Evolutionary conservation across 2,113 vertebrate species (phyloP), one percentile per base, ranked within the genome.

Genomic region (Romanogobio albipinnatus): DNA sequence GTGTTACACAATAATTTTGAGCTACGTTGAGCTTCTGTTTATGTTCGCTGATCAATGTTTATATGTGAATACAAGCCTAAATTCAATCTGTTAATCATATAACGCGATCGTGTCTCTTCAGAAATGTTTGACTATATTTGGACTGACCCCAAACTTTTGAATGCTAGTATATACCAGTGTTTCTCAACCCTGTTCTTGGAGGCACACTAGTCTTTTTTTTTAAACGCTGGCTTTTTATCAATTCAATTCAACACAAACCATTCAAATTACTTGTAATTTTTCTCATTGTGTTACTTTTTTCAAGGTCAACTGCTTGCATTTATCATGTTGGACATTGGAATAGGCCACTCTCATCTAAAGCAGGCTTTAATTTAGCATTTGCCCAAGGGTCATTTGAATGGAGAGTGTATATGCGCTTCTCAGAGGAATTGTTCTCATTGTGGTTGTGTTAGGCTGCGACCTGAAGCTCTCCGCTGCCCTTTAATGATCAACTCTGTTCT

Each of bases 401-500:
- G 9, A 47, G 43, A 53, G 74, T 53, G 49, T 76, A 10, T 10
- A 53, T 76, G 14, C 33, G 24, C 49, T 74, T 76, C 47, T 29
- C 74, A 17, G 15, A 5, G 24, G 53, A 39, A 77, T 53, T 56
- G 59, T 9, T 39, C 29, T 59, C 76, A 0, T 77, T 77, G 76
- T 77, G 51, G 15, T 77, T 56, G 24, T 77, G 75, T 77, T 58
- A 33, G 53, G 14, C 76, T 58, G 75, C 22, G 76, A 59, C 76
- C 76, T 36, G 29, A 33, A 59, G 76, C 76, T 29, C 76, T 58
- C 33, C 33, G 9, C 33, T 59, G 53, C 9, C 51, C 76, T 59
- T 77, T 59, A 77, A 59, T 59, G 29, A 59, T 77, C 2, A 39
- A 85, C 85, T 87, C 88, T 87, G 91, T 77, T 77, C 92, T 91